A percentile compares a stretch with the other conserved stretches of the same genome.
These are phyloP conservation scores for Malthinus seriepunctatus DNA, from an alignment of 2,888 invertebrate species.

Conservation along the genomic window DNA sequence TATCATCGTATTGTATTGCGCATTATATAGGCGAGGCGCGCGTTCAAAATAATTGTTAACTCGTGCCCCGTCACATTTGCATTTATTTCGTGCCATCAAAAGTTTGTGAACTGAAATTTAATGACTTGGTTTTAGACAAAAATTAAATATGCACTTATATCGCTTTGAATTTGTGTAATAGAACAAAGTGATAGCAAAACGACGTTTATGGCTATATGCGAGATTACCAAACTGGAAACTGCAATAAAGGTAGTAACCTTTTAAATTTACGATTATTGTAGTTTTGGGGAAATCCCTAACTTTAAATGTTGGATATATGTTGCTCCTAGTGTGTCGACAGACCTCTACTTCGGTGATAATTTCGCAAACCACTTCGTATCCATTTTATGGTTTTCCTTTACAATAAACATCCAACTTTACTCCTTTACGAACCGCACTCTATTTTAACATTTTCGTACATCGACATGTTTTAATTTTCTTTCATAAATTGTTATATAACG, in stretches of 20 bases:
- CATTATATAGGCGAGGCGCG: conserved; percentile 13
- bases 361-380: conserved; percentile 17
- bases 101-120: conserved; percentile 5
- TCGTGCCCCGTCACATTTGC: conserved; percentile 12
- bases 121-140: neutral
- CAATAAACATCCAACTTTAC: conserved; percentile 17
- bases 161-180: conserved; percentile 21
- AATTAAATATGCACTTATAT: conserved; percentile 10
- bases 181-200: conserved; percentile 12
- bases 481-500: too few relatives aligned
- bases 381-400: conserved; percentile 16
- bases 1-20: conserved; percentile 22
- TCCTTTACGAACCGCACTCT: neutral
- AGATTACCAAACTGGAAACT: conserved; percentile 43
- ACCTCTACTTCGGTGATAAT: conserved; percentile 14
- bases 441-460: too few relatives aligned
- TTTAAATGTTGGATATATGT: conserved; percentile 30
- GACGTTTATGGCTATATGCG: conserved; percentile 33
- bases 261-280: conserved; percentile 44
- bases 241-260: conserved; percentile 41
- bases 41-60: conserved; percentile 17
- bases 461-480: too few relatives aligned
- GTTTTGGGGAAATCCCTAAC: conserved; percentile 37
- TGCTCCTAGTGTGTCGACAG: conserved; percentile 18
- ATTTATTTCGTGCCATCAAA: neutral